Conservation (phyloP, 2,113 vertebrate genomes). For the Spermophilus dauricus region DNA sequence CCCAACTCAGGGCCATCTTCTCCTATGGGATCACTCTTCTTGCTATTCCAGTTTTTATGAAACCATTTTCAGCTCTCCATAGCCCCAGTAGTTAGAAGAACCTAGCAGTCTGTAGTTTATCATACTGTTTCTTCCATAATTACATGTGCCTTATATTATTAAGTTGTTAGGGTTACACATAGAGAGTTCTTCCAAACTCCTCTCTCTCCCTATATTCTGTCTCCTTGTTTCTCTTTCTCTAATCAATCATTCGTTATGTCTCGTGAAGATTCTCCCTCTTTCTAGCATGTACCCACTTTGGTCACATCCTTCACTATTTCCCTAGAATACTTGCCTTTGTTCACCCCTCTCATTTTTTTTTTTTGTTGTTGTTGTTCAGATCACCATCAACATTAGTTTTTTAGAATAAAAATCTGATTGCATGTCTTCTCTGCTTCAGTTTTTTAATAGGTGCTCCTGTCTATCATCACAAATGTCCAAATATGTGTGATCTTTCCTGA, state of each 20-base stretch:
- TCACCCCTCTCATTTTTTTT: neutral
- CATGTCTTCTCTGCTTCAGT: neutral
- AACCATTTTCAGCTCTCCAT: neutral
- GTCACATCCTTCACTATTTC: neutral
- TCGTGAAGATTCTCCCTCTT: neutral
- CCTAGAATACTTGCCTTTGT: neutral
- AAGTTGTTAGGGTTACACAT: neutral
- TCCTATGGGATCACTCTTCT: neutral
- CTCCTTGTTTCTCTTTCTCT: neutral
- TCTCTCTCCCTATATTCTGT: rapidly evolving
- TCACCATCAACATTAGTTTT: neutral
- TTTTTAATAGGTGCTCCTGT: neutral
- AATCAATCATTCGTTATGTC: neutral
- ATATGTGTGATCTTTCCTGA: neutral
- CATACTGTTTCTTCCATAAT: neutral
- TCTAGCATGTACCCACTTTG: neutral
- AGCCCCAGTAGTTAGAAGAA: neutral
- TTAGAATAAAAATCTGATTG: neutral
- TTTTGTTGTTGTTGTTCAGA: neutral
- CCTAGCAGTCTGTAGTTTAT: neutral
- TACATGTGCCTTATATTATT: neutral
- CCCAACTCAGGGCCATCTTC: neutral
- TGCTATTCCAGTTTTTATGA: neutral
- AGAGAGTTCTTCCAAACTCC: neutral
- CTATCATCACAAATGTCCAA: neutral